Evolutionary conservation across 2,888 invertebrate genomes (phyloP), one percentile per base, ranked within the genome.

Genomic region (Chrysomela aeneicollis): DNA sequence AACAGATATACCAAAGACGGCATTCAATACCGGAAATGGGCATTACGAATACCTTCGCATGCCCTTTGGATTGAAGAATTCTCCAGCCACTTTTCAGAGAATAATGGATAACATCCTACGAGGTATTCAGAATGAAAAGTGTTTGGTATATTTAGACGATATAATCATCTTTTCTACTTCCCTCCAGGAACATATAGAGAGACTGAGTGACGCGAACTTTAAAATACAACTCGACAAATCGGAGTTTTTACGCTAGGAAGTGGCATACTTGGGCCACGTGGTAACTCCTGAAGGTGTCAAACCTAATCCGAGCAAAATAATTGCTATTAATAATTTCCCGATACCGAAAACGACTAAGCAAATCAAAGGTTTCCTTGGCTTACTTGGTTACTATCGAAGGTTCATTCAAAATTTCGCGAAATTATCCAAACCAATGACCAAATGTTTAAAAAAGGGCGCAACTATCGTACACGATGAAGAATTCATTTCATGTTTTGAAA

Each of bases 151-250:
- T 46, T 12, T 59, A 26, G 54, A 68, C n/a, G 57, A 68, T 37
- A 62, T 61, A 12, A 52, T 68, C 26, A 59, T 58, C 18, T 68
- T 65, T 42, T 42, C 50, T 18, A 62, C 62, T 1, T 55, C 51
- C 10, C 58, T 67, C n/a, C 57, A 64, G n/a, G 66, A 63, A 30
- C 69, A 66, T 22, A 42, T 66, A 5, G 37, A 55, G 18, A 60
- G 57, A 22, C 42, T 64, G 1, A 37, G 30, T 53, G 53, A 30
- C 51, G 49, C 47, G 42, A 62, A 54, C 59, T 61, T 67, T 55
- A 66, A 30, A 55, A 64, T 64, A 49, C 71, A 51, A 66, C 32
- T 70, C 9, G 67, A 67, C 19, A 69, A 69, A 57, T 67, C 58
- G 30, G 57, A 71, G 46, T 55, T 50, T 22, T 19, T 67, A 52